A percentile compares a stretch with the other conserved stretches of the same genome.
phyloP scores from a whole-genome alignment of 2,888 invertebrate genomes.

The Oscheius myriophilus region DNA sequence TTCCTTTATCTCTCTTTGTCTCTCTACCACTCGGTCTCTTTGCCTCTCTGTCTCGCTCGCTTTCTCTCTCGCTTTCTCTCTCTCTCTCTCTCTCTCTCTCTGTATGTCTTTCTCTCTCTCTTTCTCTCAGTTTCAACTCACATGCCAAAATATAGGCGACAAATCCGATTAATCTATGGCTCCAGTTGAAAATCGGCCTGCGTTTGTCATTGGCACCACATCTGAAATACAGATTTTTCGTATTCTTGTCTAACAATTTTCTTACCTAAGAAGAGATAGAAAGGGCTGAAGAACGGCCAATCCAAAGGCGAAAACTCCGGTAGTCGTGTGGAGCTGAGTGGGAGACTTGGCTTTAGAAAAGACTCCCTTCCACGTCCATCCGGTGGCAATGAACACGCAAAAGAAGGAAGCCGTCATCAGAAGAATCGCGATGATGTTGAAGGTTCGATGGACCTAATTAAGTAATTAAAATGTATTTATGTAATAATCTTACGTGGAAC shows the following conservation, averaged over 20 bases:
- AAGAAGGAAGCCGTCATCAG: conserved; percentile 47
- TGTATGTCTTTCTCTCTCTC: no score
- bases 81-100: no score
- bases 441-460: conserved; percentile 43
- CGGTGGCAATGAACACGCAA: conserved; percentile 41
- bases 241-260: not conserved
- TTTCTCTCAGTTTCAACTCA: conserved; percentile 26
- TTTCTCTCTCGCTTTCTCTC: no score
- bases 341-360: conserved; percentile 22
- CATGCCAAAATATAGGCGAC: conserved; percentile 48
- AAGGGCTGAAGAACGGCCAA: conserved; percentile 46
- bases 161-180: conserved; percentile 52
- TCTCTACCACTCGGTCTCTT: no score
- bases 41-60: no score
- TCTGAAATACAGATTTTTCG: conserved; percentile 17
- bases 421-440: conserved; percentile 44
- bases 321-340: conserved; percentile 44
- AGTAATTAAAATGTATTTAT: not conserved
- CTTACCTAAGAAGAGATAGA: conserved; percentile 38
- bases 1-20: no score
- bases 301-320: conserved; percentile 44
- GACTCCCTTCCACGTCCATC: conserved; percentile 50
- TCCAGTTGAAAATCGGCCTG: conserved; percentile 57
- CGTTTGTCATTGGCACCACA: conserved; percentile 40
- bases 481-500: conserved; percentile 38